Conservation (phyloP, 2,888 invertebrate species). For the Chalcis sispes region DNA sequence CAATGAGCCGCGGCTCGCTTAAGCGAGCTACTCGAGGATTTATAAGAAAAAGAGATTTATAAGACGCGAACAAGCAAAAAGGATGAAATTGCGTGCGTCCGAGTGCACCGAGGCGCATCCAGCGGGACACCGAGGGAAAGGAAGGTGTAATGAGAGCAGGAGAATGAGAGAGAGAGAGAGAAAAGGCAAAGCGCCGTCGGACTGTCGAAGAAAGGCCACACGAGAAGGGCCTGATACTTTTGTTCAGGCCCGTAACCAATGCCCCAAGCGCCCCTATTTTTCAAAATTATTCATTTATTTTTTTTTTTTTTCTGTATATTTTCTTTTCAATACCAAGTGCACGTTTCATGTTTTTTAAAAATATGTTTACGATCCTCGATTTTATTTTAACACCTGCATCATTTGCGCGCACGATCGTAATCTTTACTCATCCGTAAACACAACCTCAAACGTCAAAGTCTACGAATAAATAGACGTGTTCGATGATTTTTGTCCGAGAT, state of each 20-base stretch:
- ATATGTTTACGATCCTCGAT: background rate
- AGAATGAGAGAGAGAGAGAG: conserved; percentile 6
- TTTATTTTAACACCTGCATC: too few species aligned
- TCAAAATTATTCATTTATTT: too few species aligned
- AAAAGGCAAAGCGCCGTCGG: background rate
- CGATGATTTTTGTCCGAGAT: too few species aligned
- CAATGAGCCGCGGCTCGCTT: conserved; percentile 13
- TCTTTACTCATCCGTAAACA: too few species aligned
- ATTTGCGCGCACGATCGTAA: too few species aligned
- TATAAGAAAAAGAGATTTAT: conserved; percentile 33
- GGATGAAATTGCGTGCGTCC: conserved; percentile 29
- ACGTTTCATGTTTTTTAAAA: too few species aligned
- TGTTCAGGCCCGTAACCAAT: background rate
- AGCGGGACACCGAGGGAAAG: conserved; percentile 30
- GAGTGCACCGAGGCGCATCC: conserved; percentile 9
- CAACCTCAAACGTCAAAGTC: background rate
- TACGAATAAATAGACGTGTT: background rate
- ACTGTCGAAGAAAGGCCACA: conserved; percentile 36
- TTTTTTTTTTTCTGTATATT: too few species aligned
- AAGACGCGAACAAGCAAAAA: conserved; percentile 13
- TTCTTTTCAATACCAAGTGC: too few species aligned
- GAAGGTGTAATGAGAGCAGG: conserved; percentile 48
- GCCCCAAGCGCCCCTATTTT: background rate
- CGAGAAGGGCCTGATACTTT: background rate
- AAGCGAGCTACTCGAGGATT: background rate